Evolutionary conservation across 2,888 invertebrate species (phyloP), one percentile per base, ranked within the genome.

Genomic region (Drosophila buzzatii): DNA sequence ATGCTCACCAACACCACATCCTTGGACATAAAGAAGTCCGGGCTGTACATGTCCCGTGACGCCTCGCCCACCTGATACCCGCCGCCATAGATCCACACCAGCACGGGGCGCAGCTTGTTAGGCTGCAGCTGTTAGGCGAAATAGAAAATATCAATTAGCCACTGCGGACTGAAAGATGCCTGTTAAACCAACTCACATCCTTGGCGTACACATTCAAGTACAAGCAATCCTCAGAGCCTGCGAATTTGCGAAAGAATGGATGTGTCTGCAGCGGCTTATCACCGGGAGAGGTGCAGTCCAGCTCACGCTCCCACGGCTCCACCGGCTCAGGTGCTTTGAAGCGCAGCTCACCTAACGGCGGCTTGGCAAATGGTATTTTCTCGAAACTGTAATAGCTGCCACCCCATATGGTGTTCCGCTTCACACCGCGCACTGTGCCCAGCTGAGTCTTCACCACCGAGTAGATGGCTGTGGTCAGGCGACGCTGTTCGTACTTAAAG

Each of bases 211-310:
- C 93, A 88, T 94, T 94, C n/a, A 94, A 78, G 80, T 94, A 94
- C 4, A 94, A 81, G 71, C 94, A 95, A 82, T 95, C 94, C 85
- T 95, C 95, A 3, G 92, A 90, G 37, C 94, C 94, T 10, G 93
- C 90, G 55, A 90, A 88, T 70, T 92, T 92, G 14, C 91, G 79
- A 42, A 90, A 87, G 20, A 93, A 76, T 42, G 89, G 73, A 77
- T 93, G 90, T 3, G 85, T 82, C 70, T 94, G 93, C 62, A 93
- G 75, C 16, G 92, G 92, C 57, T 90, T 82, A 18, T 91, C 88
- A 0, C 91, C 91, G 45, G 92, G 89, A 7, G 89, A 79, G 0
- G 93, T 92, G 42, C 94, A 93, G 75, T 94, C 93, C 65, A 92
- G 77, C 0, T 94, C 81, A 1, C 89, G 92, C 0, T 76, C 76